Conservation (phyloP, 2,113 vertebrate species). For the Tachysurus vachellii region DNA sequence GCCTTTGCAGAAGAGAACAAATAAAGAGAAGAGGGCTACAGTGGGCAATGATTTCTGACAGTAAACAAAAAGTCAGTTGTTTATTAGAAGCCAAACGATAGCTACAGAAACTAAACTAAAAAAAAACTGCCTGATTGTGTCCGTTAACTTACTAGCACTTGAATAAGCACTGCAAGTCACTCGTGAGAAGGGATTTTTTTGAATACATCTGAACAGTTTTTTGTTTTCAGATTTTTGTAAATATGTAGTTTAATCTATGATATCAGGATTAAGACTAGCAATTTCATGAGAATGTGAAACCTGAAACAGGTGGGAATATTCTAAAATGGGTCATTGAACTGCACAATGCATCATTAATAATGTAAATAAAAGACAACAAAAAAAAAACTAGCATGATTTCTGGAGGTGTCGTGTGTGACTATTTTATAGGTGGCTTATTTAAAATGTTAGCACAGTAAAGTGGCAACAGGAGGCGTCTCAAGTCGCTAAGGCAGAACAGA, state of each 20-base stretch:
- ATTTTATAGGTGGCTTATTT: neutral
- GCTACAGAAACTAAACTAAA: neutral
- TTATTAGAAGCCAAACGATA: neutral
- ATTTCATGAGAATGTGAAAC: neutral
- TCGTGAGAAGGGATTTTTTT: neutral
- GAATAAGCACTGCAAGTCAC: neutral
- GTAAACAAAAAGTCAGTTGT: neutral
- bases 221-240: neutral
- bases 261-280: neutral
- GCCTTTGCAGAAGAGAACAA: slow-evolving; percentile 63
- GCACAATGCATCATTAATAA: neutral
- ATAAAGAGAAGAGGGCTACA: neutral
- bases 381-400: neutral
- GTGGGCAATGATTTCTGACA: neutral
- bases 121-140: neutral
- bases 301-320: neutral
- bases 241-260: neutral
- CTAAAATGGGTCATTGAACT: neutral
- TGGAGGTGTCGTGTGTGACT: neutral
- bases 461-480: neutral
- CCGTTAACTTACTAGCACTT: neutral
- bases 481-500: neutral
- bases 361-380: neutral
- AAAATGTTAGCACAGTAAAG: neutral
- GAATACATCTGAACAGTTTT: neutral